Evolutionary conservation across 2,113 vertebrate species (phyloP), one percentile per base, ranked within the genome.

Genomic region (Xiphophorus couchianus): DNA sequence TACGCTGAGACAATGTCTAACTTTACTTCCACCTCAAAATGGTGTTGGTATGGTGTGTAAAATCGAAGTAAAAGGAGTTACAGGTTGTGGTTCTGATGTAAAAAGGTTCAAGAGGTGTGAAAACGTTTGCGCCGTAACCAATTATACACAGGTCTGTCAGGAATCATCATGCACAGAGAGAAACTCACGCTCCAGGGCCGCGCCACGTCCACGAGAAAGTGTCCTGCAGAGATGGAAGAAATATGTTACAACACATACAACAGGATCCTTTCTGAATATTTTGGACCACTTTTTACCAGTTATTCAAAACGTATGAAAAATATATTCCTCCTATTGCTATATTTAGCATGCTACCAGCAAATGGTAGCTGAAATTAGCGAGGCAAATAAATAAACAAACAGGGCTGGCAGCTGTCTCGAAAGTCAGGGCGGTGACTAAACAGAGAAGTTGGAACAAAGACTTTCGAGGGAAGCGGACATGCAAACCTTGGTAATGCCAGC

Each of bases 161-260:
- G 31, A 33, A 42, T 37, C 5, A 29, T 35, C 10, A 35, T 76
- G 68, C 19, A 62, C 33, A 44, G 61, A 10, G 51, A 13, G 73
- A 67, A 74, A 91, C 91, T 92, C 66, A 93, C 92, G 88, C 90
- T 77, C 84, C 90, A 0, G 92, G 92, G 42, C 91, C 92, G 71
- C 42, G 80, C 92, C 92, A 93, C 4, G 90, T 93, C 92, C 92
- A 93, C 65, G 92, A 76, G 73, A 91, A 42, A 28, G 91, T 91
- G 78, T 93, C 92, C 92, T 93, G 81, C n/a, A 62, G 58, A 82
- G 63, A 80, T n/a, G 64, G 73, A 15, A 67, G 71, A 89, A 82
- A 66, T 66, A 4, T 63, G 22, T 77, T 8, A 73, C 29, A 7
- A 71, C n/a, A 61, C 67, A 37, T 54, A 37, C 64, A 70, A 27